Percentiles rank a stretch among this genome's conserved stretches.
These are phyloP conservation scores for Noctua pronuba DNA, from an alignment of 2,888 invertebrate genomes.

Conservation along the genomic window DNA sequence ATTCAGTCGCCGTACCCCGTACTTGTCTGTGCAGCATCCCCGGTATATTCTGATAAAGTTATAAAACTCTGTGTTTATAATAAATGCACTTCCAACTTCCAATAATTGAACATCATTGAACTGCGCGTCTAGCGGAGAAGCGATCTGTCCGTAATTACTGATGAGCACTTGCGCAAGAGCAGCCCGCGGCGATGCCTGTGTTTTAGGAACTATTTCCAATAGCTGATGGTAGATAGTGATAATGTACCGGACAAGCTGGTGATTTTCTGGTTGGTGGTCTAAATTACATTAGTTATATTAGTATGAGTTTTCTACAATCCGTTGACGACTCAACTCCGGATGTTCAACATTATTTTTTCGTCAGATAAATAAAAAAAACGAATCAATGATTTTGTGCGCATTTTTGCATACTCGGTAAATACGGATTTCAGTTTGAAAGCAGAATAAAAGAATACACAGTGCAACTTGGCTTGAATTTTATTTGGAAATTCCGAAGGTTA, in stretches of 20 bases:
- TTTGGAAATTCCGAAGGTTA: slow-evolving; percentile 5
- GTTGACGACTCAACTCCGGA: background rate
- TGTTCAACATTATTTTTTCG: background rate
- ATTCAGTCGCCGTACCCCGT: background rate
- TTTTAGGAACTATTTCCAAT: slow-evolving; percentile 11
- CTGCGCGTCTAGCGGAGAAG: slow-evolving; percentile 1
- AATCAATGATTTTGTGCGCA: background rate
- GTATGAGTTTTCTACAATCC: background rate
- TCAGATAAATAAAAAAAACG: background rate
- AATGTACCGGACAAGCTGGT: background rate
- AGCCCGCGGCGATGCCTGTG: slow-evolving; percentile 34
- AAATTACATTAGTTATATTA: background rate
- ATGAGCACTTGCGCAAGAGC: slow-evolving; percentile 17
- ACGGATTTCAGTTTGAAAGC: background rate
- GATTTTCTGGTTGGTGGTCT: background rate
- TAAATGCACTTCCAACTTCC: slow-evolving; percentile 41
- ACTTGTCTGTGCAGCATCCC: background rate
- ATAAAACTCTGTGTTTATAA: slow-evolving; percentile 51
- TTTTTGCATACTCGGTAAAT: too few relatives aligned
- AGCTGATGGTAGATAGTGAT: slow-evolving; percentile 9
- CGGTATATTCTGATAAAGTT: slow-evolving; percentile 39
- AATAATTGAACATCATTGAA: slow-evolving; percentile 39
- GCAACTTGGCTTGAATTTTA: background rate
- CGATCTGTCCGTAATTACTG: slow-evolving; percentile 43
- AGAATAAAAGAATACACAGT: slow-evolving; percentile 25